These are phyloP conservation scores for Terrapene triunguis DNA, from an alignment of 2,113 vertebrate genomes.

Conservation along the genomic window DNA sequence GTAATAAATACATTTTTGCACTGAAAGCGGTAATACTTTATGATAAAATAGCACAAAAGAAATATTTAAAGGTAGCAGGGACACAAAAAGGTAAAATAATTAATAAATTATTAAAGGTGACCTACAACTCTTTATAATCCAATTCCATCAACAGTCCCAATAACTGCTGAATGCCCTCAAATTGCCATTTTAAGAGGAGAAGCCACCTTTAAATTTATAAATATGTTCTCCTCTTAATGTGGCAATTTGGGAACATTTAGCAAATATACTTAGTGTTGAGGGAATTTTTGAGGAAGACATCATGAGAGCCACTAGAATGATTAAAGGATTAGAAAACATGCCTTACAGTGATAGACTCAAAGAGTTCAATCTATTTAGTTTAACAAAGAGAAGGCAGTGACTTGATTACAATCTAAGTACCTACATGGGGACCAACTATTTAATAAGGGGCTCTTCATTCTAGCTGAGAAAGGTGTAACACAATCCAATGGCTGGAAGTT, in stretches of 20 bases:
- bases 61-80: slow-evolving; percentile 66
- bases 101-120: slow-evolving; percentile 56
- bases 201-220: background rate
- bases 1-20: slow-evolving; percentile 45
- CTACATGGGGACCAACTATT: background rate
- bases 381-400: background rate
- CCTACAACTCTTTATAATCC: slow-evolving; percentile 51
- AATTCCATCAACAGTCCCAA: slow-evolving; percentile 21
- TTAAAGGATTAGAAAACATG: background rate
- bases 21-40: slow-evolving; percentile 34
- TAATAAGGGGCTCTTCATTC: background rate
- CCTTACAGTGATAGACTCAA: background rate
- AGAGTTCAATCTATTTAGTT: background rate
- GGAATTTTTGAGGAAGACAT: background rate
- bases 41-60: slow-evolving; percentile 62
- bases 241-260: background rate
- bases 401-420: background rate
- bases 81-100: slow-evolving; percentile 63
- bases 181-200: slow-evolving; percentile 32
- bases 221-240: background rate
- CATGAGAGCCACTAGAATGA: background rate
- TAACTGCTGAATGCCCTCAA: slow-evolving; percentile 17
- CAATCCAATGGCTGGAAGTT: background rate
- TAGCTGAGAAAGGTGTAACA: background rate
- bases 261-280: background rate